Evolutionary conservation across 1,140 invertebrate genomes (phyloP).

Genomic region (Caenorhabditis briggsae): DNA sequence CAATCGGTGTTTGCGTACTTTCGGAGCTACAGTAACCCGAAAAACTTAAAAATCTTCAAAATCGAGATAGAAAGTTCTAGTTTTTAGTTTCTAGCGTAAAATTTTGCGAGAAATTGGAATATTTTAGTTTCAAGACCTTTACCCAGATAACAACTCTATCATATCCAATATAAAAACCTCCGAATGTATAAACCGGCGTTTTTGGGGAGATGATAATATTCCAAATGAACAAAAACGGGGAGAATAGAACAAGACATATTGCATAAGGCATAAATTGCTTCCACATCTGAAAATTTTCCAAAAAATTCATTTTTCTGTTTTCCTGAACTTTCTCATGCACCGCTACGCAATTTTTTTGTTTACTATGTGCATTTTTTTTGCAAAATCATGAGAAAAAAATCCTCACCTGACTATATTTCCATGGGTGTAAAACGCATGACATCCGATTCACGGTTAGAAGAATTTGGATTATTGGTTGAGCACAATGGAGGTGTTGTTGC

Average conservation of each 20-base stretch:
- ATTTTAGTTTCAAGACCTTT: too few species aligned
- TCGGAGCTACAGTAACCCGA: too few species aligned
- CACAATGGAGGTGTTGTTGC: slow-evolving; percentile 41
- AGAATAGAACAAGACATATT: neutral
- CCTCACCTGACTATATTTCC: slow-evolving; percentile 40
- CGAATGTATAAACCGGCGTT: slow-evolving; percentile 12
- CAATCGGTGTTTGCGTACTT: too few species aligned
- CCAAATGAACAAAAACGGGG: slow-evolving; percentile 43
- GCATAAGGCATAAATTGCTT: neutral
- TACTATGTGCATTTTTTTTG: neutral
- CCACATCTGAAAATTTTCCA: slow-evolving; percentile 30
- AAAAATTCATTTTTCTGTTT: neutral
- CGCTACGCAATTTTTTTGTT: neutral
- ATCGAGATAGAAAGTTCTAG: too few species aligned
- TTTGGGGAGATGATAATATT: slow-evolving; percentile 17
- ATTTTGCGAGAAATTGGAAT: too few species aligned
- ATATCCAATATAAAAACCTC: slow-evolving; percentile 47
- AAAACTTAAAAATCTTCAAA: too few species aligned
- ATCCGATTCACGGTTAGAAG: slow-evolving; percentile 23
- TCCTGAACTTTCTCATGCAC: neutral
- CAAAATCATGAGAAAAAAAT: neutral
- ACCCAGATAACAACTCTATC: slow-evolving; percentile 21
- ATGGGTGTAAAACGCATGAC: slow-evolving; percentile 22
- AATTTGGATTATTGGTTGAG: slow-evolving; percentile 40
- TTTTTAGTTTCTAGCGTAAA: too few species aligned